A percentile compares a stretch with the other conserved stretches of the same genome.
These are phyloP conservation scores for Chanos chanos DNA, from an alignment of 2,797 vertebrate species.

Conservation along the genomic window DNA sequence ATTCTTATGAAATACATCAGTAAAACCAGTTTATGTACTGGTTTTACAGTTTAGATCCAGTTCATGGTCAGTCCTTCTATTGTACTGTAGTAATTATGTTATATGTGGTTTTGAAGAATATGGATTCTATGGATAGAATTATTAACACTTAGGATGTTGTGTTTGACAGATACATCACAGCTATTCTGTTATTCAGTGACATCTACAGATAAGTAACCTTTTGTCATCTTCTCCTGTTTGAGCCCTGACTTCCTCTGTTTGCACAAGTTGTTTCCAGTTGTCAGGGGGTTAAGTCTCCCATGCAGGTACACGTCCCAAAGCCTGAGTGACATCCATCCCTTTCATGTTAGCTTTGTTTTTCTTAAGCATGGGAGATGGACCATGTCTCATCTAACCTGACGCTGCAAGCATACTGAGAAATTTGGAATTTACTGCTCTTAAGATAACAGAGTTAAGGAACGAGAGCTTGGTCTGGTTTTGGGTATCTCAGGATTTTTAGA, in stretches of 20 bases:
- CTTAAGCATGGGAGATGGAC: constrained; percentile 58
- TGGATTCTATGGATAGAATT: no score
- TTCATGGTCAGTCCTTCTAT: no score
- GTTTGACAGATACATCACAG: no score
- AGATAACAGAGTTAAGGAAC: constrained; percentile 55
- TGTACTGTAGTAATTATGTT: no score
- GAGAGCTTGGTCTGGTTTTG: constrained; percentile 7
- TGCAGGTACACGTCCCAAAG: constrained; percentile 62
- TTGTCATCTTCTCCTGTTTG: constrained; percentile 42
- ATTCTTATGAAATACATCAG: no score
- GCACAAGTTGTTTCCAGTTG: constrained; percentile 55
- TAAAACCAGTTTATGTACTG: no score
- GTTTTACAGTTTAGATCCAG: no score
- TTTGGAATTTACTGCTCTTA: constrained; percentile 60
- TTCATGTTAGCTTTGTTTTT: constrained; percentile 68
- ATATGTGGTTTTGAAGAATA: no score
- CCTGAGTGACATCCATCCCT: constrained; percentile 64
- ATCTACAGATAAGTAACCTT: background rate
- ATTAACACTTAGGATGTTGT: no score
- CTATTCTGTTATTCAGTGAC: no score
- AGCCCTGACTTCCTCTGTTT: constrained; percentile 58
- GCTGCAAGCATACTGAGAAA: constrained; percentile 60
- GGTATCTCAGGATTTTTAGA: no score
- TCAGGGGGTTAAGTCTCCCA: constrained; percentile 43
- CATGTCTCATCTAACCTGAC: constrained; percentile 69